Evolutionary conservation across 2,888 invertebrate species (phyloP), one percentile per base, ranked within the genome.

Genomic region (Stratiomys singularior): DNA sequence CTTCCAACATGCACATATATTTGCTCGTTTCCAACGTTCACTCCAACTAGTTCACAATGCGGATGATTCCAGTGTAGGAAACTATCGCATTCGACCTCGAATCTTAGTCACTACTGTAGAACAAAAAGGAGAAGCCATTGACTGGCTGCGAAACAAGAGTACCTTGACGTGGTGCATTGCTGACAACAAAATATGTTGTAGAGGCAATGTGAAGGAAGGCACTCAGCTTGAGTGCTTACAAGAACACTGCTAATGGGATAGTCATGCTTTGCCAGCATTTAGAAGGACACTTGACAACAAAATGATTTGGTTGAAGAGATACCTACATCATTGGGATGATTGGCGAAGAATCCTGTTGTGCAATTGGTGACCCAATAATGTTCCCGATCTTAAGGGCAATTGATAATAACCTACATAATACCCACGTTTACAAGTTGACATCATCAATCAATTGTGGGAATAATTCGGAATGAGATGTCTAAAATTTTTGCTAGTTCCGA

Each of bases 281-380:
- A 46, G 15, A 25, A 69, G 69, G 47, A 69, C 69, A 69, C 69
- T 69, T 47, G 69, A 69, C 66, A 69, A 23, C 46, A 47, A 25
- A 30, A 1, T 21, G 47, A 47, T 46, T 37, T n/a, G 25, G 23
- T 25, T 25, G 21, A 25, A 47, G 7, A 47, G 2, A 9, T 25
- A 69, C 69, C 67, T 21, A 37, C 47, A 11, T 21, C 18, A 25
- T 11, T 52, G 25, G n/a, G n/a, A n/a, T 1, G 52, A 15, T 18
- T 4, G 18, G 72, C 27, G 9, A 7, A 13, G n/a, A 27, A 25
- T 47, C 69, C 27, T 47, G 46, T 66, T 13, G 18, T 52, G 15
- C 47, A 13, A 52, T 46, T 46, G 15, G 9, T 44, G 37, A 37
- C 37, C 37, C 37, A n/a, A n/a, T 37, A 5, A 37, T 37, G 37